Evolutionary conservation across 2,797 vertebrate genomes (phyloP).

Genomic region (Varecia variegata): DNA sequence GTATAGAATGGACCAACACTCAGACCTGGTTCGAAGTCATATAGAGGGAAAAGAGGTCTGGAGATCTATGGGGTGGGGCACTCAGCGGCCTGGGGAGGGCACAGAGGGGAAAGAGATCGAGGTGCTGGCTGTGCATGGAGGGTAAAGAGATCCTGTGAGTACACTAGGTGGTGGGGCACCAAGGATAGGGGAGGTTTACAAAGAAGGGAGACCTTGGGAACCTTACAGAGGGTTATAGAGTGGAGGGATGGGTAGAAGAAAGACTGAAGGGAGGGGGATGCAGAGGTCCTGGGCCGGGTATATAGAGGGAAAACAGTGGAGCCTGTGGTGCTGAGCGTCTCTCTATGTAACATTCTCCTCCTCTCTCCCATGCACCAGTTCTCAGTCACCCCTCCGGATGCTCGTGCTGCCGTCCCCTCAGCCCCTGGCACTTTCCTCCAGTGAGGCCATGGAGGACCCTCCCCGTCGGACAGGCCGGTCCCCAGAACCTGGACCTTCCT

Average conservation of each 20-base stretch:
- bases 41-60: not conserved
- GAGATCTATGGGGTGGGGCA: not conserved
- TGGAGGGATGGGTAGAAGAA: not conserved
- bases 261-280: no score
- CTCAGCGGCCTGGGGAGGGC: not conserved
- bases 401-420: slow-evolving; percentile 25
- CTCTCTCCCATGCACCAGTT: slow-evolving; percentile 29
- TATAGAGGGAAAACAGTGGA: not conserved
- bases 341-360: not conserved
- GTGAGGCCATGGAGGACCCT: slow-evolving; percentile 54
- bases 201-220: no score
- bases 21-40: not conserved
- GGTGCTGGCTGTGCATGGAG: not conserved
- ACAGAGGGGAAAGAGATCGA: fast-evolving
- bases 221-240: not conserved
- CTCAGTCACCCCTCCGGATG: slow-evolving; percentile 43
- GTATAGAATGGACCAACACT: not conserved
- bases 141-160: not conserved
- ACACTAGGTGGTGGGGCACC: not conserved
- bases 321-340: not conserved
- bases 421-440: not conserved
- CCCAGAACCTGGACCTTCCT: slow-evolving; percentile 62
- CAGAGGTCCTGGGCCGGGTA: no score
- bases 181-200: not conserved
- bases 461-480: slow-evolving; percentile 3